These are phyloP conservation scores for Euwallacea similis DNA, from an alignment of 1,140 invertebrate genomes.

Conservation along the genomic window DNA sequence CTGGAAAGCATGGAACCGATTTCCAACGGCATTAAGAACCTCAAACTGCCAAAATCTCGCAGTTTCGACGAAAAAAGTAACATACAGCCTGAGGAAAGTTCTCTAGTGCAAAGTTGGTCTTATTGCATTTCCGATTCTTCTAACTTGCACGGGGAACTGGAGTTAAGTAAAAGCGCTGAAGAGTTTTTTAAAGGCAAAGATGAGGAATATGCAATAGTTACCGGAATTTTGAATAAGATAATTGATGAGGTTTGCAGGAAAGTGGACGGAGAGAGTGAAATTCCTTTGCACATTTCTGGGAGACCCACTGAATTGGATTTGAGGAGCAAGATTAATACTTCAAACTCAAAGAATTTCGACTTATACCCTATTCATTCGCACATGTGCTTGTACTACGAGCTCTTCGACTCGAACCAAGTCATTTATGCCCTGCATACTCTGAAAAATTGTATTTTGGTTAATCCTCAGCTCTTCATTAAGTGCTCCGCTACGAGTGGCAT, in stretches of 20 bases:
- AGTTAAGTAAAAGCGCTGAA: constrained; percentile 50
- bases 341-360: constrained; percentile 53
- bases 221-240: constrained; percentile 47
- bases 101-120: constrained; percentile 52
- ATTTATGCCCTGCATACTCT: constrained; percentile 79
- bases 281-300: constrained; percentile 5
- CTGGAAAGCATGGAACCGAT: constrained; percentile 49
- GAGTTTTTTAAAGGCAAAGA: constrained; percentile 50
- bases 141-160: constrained; percentile 46
- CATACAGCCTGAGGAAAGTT: constrained; percentile 43
- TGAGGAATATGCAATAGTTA: constrained; percentile 42
- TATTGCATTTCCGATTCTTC: constrained; percentile 50
- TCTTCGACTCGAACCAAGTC: constrained; percentile 77
- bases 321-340: constrained; percentile 47
- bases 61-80: constrained; percentile 52
- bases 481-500: constrained; percentile 51
- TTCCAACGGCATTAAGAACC: constrained; percentile 47
- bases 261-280: constrained; percentile 23
- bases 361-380: constrained; percentile 82
- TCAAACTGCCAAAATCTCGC: constrained; percentile 53
- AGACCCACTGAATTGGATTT: constrained; percentile 45
- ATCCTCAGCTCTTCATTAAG: constrained; percentile 70
- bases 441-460: constrained; percentile 72
- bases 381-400: constrained; percentile 78
- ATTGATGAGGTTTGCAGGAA: constrained; percentile 48